A percentile compares a stretch with the other conserved stretches of the same genome.
phyloP scores from a whole-genome alignment of 2,888 invertebrate genomes.

The Balanococcus diminutus region DNA sequence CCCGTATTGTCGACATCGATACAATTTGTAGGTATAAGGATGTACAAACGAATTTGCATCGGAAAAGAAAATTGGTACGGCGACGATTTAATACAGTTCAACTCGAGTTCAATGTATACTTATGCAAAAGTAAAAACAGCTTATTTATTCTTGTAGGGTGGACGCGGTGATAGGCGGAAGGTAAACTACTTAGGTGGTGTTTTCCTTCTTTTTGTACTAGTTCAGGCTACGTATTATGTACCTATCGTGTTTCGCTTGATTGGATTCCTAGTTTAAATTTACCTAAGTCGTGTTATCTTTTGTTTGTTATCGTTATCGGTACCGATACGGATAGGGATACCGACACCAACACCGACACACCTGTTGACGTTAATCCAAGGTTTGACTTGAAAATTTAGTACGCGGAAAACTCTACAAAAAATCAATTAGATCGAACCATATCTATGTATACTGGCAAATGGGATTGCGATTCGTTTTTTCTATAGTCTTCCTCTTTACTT shows the following conservation, averaged over 20 bases:
- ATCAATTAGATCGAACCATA: too few relatives aligned
- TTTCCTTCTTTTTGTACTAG: neutral
- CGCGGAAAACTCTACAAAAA: neutral
- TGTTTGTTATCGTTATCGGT: neutral
- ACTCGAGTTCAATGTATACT: too few relatives aligned
- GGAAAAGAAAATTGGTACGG: neutral
- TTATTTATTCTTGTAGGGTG: too few relatives aligned
- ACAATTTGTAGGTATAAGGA: too few relatives aligned
- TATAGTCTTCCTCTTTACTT: too few relatives aligned
- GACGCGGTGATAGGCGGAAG: neutral
- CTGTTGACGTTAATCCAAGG: neutral
- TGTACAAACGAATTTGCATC: neutral
- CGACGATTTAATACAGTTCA: neutral
- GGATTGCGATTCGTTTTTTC: too few relatives aligned
- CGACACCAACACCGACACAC: neutral
- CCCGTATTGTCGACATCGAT: too few relatives aligned
- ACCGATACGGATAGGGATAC: neutral
- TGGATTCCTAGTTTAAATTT: neutral
- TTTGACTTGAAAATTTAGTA: neutral
- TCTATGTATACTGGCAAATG: too few relatives aligned
- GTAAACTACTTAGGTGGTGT: neutral
- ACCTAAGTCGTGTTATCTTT: neutral
- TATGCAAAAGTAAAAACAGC: too few relatives aligned
- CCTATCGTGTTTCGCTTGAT: neutral
- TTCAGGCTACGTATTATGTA: neutral